Percentiles rank a stretch among this genome's conserved stretches.
Evolutionary conservation across 2,797 vertebrate species (phyloP).

Genomic region (Falco peregrinus): DNA sequence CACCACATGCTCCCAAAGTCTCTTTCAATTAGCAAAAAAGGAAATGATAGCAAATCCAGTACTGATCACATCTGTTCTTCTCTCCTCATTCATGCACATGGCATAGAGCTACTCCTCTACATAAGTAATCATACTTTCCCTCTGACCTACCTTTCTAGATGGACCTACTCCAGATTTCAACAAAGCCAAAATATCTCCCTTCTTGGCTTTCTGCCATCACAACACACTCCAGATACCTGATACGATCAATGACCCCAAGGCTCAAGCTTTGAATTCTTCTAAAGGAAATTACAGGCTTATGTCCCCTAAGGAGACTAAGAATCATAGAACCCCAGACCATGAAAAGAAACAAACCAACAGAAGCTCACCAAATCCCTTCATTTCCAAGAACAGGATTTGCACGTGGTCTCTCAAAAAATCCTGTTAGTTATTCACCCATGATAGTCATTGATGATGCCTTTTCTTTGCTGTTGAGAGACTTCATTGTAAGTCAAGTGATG

Average conservation of each 20-base stretch:
- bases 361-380: neutral
- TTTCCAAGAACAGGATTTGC: neutral
- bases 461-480: neutral
- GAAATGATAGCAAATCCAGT: neutral
- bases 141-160: neutral
- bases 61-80: neutral
- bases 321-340: neutral
- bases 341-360: neutral
- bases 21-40: neutral
- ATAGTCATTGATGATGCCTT: neutral
- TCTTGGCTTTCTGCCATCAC: neutral
- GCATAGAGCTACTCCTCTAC: neutral
- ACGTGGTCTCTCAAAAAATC: neutral
- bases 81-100: fast-evolving
- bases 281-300: neutral
- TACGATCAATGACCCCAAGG: neutral
- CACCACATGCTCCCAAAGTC: neutral
- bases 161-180: neutral
- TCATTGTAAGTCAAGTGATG: neutral
- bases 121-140: neutral
- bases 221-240: neutral
- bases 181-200: neutral
- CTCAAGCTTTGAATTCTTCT: neutral
- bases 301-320: neutral
- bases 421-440: neutral